Conservation (phyloP, 1,140 invertebrate genomes). For the Zaprionus ornatus region DNA sequence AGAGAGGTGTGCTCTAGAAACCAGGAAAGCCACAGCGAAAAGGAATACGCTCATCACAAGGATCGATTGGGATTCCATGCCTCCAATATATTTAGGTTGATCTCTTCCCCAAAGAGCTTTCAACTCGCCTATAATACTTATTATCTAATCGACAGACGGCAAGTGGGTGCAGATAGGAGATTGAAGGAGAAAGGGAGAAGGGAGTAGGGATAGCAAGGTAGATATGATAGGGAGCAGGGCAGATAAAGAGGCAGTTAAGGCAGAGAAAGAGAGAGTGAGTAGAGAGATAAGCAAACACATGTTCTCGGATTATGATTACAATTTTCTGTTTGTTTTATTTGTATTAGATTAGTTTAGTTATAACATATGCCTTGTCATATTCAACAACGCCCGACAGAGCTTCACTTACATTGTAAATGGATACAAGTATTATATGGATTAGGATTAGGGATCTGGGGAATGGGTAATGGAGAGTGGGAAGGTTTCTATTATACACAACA, state of each 20-base stretch:
- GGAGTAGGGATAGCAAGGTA: background rate
- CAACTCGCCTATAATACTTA: background rate
- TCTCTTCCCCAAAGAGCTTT: background rate
- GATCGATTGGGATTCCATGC: background rate
- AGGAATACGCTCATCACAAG: background rate
- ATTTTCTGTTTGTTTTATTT: constrained; percentile 40
- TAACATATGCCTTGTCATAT: constrained; percentile 60
- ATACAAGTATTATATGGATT: constrained; percentile 32
- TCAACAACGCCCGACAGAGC: constrained; percentile 49
- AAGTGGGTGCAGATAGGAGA: constrained; percentile 18
- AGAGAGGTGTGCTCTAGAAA: background rate
- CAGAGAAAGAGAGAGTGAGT: background rate
- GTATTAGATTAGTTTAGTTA: constrained; percentile 47
- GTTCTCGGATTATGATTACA: constrained; percentile 28
- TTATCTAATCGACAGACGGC: background rate
- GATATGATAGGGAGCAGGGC: background rate
- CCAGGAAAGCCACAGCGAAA: background rate
- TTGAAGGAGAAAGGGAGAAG: background rate
- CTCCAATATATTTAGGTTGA: too few relatives aligned
- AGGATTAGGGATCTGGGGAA: background rate
- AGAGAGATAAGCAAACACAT: background rate
- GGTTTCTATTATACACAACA: constrained; percentile 62
- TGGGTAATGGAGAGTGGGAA: background rate
- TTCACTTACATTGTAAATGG: constrained; percentile 54
- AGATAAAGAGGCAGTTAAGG: constrained; percentile 4